Evolutionary conservation across 35 echinoderm and acorn worm genomes (phyloP).

Genomic region (Hemicentrotus pulcherrimus): DNA sequence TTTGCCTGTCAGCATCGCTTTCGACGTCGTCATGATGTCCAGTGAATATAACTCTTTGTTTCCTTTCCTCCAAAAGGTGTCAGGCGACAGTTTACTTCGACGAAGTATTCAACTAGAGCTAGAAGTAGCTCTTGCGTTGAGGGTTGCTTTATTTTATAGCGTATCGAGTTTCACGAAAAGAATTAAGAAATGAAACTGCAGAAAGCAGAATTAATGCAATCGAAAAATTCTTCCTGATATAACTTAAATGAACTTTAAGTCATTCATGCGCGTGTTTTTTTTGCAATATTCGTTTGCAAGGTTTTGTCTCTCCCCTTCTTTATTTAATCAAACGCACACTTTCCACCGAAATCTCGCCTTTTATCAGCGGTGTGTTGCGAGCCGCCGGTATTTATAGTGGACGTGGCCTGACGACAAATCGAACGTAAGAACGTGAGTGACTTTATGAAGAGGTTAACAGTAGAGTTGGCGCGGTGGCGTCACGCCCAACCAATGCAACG

Average conservation of each 20-base stretch:
- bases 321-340: background rate
- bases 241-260: background rate
- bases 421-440: background rate
- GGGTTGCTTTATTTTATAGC: background rate
- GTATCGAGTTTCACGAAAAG: background rate
- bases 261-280: background rate
- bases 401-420: background rate
- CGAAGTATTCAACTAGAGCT: background rate
- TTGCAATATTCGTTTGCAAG: background rate
- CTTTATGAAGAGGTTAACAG: background rate
- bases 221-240: background rate
- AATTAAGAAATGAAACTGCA: background rate
- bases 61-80: background rate
- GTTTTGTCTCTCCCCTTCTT: background rate
- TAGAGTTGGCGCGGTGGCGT: background rate
- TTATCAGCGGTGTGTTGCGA: background rate
- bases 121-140: background rate
- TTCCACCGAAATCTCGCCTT: background rate
- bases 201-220: background rate
- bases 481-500: background rate
- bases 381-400: background rate
- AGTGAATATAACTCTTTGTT: background rate
- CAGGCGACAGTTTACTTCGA: background rate
- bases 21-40: slow-evolving; percentile 11
- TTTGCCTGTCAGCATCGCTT: slow-evolving; percentile 14